These are phyloP conservation scores for Platanista minor DNA, from an alignment of 2,113 vertebrate species.

Conservation along the genomic window DNA sequence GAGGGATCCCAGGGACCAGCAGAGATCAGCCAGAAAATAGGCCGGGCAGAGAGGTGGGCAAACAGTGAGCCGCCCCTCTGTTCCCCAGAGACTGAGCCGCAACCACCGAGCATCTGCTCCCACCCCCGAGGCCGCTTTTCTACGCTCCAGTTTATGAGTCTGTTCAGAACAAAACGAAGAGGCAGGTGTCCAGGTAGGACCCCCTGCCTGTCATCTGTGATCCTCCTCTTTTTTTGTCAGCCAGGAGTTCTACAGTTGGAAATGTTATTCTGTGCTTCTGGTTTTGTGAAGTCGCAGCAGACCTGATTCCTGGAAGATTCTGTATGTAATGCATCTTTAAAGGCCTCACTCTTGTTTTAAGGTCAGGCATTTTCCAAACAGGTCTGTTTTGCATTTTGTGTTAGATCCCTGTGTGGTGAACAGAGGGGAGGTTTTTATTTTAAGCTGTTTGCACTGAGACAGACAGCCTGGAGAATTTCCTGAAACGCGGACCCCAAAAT, in stretches of 20 bases:
- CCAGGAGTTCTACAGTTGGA: slow-evolving; percentile 11
- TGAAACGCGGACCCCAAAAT: neutral
- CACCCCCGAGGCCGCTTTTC: neutral
- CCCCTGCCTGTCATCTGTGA: rapidly evolving
- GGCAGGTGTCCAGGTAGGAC: neutral
- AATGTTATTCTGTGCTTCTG: neutral
- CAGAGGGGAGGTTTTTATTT: slow-evolving; percentile 31
- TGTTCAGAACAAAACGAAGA: neutral
- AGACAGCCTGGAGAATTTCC: neutral
- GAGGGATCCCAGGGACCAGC: slow-evolving; percentile 82
- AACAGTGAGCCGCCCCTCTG: slow-evolving; percentile 80
- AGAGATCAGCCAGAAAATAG: slow-evolving; percentile 93
- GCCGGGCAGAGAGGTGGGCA: slow-evolving; percentile 88
- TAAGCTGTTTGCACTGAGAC: neutral
- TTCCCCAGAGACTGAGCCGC: neutral
- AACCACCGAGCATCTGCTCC: neutral
- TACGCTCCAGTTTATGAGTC: neutral
- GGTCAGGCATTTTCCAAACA: neutral
- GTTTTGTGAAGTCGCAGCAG: neutral
- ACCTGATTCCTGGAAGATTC: slow-evolving; percentile 11
- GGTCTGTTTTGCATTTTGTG: slow-evolving; percentile 4
- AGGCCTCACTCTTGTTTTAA: neutral
- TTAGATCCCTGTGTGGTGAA: slow-evolving; percentile 1
- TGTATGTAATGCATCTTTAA: neutral
- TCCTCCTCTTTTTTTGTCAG: neutral